Evolutionary conservation across 2,113 vertebrate genomes (phyloP), one percentile per base, ranked within the genome.

Genomic region (Poeciliopsis retropinna): DNA sequence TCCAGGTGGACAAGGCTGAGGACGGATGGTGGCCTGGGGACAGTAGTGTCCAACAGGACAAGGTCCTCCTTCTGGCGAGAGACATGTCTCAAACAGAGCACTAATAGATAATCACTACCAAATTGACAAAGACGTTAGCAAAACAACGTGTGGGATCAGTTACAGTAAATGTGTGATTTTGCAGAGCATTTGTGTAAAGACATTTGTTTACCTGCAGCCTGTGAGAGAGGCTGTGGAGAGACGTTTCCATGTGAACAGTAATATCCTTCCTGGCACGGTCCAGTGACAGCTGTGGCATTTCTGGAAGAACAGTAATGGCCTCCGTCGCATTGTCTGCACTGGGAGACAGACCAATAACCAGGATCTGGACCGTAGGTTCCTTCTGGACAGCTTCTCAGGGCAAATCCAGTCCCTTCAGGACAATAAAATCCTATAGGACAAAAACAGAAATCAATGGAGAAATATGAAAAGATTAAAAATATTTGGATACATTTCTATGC

Each of bases 41-140:
- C 96, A 97, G 88, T 94, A 96, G 89, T 96, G 93, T 76, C 96
- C 96, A 0, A 67, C 76, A 80, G 96, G 96, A 92, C 96, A 97
- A 3, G 95, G 94, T 8, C 96, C 96, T 73, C 95, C 95, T 57
- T 85, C 96, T 97, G 87, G 15, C 81, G 74, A 87, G 29, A 82
- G 64, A 84, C 29, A 80, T 13, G 63, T 17, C 83, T 82, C 75
- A 10, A 54, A 29, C 61, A 27, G 39, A 32, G 6, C 61, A 64
- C 61, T 30, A 39, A 10, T 5, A 41, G 11, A 30, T 13, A 6
- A 62, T 3, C 27, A 62, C 15, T 29, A 71, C 1, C 5, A 70
- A 34, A 15, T n/a, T 11, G 11, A 25, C 15, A 25, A 41, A 39
- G 22, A 28, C 11, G 12, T 28, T 28, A 27, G 39, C 27, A 30